Evolutionary conservation across 2,888 invertebrate species (phyloP).

Genomic region (Watsonalla binaria): DNA sequence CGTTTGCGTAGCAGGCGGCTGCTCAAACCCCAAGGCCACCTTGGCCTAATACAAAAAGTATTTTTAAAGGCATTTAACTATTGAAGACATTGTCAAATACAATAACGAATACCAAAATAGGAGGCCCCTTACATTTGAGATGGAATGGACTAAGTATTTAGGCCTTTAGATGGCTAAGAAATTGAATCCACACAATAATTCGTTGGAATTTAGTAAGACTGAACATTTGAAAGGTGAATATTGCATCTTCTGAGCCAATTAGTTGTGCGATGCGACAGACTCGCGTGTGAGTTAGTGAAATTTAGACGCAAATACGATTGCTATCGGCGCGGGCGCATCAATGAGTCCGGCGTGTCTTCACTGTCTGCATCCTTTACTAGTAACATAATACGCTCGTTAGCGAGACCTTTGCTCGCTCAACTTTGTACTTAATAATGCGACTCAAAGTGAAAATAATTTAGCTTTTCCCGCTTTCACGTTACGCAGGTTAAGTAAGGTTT

Average conservation of each 20-base stretch:
- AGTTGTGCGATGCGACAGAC: background rate
- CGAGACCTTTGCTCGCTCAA: background rate
- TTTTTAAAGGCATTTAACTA: too few species aligned
- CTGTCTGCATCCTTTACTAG: background rate
- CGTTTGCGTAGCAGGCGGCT: too few species aligned
- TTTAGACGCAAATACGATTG: background rate
- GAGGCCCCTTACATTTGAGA: too few species aligned
- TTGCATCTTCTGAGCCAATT: background rate
- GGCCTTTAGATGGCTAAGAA: too few species aligned
- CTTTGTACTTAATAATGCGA: slow-evolving; percentile 13
- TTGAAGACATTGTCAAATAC: too few species aligned
- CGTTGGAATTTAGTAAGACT: background rate
- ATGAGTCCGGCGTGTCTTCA: slow-evolving; percentile 3
- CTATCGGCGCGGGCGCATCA: slow-evolving; percentile 2
- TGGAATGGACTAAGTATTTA: too few species aligned
- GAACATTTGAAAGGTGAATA: background rate
- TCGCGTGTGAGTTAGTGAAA: slow-evolving; percentile 3
- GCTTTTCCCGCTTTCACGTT: slow-evolving; percentile 58
- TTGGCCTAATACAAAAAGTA: too few species aligned
- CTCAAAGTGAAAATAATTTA: slow-evolving; percentile 44
- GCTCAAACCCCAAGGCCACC: too few species aligned
- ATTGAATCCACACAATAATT: too few species aligned
- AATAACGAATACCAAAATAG: too few species aligned
- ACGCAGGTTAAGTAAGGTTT: slow-evolving; percentile 32
- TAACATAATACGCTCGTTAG: slow-evolving; percentile 2